These are phyloP conservation scores for Fopius arisanus DNA, from an alignment of 1,140 invertebrate species.

Conservation along the genomic window DNA sequence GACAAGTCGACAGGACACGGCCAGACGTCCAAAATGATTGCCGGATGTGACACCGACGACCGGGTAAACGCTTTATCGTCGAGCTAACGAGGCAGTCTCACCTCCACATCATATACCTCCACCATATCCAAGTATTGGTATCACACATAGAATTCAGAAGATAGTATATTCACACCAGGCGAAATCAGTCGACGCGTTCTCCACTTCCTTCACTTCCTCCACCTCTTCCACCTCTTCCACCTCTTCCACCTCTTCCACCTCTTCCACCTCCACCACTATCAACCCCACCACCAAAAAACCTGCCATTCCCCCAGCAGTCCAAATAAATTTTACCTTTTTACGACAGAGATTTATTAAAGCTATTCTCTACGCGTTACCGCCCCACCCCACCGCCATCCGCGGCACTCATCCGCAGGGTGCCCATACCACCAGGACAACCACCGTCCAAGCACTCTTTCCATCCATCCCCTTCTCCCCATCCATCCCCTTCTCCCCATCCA, in stretches of 20 bases:
- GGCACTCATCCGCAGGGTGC: constrained; percentile 20
- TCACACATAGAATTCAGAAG: too few relatives aligned
- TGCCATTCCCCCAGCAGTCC: background rate
- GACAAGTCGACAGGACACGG: background rate
- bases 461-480: constrained; percentile 9
- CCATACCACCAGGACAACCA: constrained; percentile 15
- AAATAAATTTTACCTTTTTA: constrained; percentile 43
- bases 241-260: constrained; percentile 1
- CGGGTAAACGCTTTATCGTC: constrained; percentile 33
- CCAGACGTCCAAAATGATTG: constrained; percentile 30
- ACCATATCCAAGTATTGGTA: background rate
- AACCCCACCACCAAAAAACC: background rate
- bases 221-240: constrained; percentile 2
- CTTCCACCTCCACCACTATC: constrained; percentile 19
- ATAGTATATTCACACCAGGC: background rate
- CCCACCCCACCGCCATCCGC: constrained; percentile 30
- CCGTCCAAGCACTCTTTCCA: constrained; percentile 23
- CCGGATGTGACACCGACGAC: constrained; percentile 31
- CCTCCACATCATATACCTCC: background rate
- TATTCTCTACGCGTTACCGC: constrained; percentile 42
- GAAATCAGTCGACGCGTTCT: constrained; percentile 1
- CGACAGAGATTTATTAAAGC: constrained; percentile 43
- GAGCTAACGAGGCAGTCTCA: constrained; percentile 32
- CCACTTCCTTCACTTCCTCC: background rate
- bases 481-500: constrained; percentile 24